Percentiles rank a stretch among this genome's conserved stretches.
These are phyloP conservation scores for Vidua chalybeata DNA, from an alignment of 2,113 vertebrate genomes.

Conservation along the genomic window DNA sequence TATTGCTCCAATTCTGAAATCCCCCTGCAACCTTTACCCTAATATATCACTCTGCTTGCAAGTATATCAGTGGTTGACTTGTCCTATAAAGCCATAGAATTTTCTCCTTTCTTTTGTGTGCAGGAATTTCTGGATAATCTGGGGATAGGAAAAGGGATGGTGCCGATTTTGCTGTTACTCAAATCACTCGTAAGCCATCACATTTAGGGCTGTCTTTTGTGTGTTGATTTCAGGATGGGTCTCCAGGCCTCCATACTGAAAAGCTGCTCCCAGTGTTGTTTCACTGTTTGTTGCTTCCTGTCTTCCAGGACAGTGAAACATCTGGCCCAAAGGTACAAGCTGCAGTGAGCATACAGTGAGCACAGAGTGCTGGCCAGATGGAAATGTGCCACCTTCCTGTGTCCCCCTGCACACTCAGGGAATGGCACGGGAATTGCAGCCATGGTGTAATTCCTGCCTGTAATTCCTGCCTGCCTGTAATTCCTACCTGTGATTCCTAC, in stretches of 20 bases:
- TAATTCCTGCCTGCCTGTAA: background rate
- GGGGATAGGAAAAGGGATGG: background rate
- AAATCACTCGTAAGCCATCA: background rate
- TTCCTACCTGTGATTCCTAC: too few species aligned
- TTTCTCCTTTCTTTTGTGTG: background rate
- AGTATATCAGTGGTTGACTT: background rate
- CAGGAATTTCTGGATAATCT: background rate
- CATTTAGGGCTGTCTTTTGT: background rate
- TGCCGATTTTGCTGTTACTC: background rate
- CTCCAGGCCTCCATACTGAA: background rate
- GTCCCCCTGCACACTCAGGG: background rate
- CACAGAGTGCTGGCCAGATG: background rate
- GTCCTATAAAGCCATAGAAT: background rate
- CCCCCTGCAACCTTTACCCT: background rate
- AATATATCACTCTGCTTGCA: background rate
- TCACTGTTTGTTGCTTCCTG: background rate
- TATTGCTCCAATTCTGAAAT: background rate
- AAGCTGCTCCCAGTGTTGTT: background rate
- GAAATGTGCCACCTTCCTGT: conserved; percentile 7
- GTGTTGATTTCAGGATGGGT: background rate
- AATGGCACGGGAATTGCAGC: background rate
- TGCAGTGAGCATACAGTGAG: background rate
- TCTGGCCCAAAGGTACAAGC: background rate
- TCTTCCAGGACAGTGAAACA: background rate
- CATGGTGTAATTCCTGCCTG: background rate